Conservation (phyloP, 1,140 invertebrate genomes). For the Ooceraea biroi region DNA sequence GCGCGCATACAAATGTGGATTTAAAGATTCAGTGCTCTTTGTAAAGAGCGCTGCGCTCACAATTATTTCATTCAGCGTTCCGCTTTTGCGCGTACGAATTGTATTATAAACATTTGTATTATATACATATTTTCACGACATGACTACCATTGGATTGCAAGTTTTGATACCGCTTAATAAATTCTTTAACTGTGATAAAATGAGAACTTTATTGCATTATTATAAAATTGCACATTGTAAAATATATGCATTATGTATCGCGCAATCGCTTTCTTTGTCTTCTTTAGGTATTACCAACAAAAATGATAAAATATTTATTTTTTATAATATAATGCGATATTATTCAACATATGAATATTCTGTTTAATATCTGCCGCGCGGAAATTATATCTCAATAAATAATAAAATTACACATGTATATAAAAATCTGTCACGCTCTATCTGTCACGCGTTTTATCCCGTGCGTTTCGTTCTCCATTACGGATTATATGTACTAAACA, state of each 20-base stretch:
- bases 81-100: not conserved
- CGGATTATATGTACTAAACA: slow-evolving; percentile 21
- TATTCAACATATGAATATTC: not conserved
- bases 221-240: slow-evolving; percentile 21
- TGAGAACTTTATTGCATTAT: not conserved
- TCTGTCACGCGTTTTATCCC: not conserved
- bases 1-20: slow-evolving; percentile 43
- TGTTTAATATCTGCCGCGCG: slow-evolving; percentile 20
- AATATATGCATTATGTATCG: too few relatives aligned
- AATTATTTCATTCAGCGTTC: slow-evolving; percentile 31
- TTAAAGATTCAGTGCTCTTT: slow-evolving; percentile 46
- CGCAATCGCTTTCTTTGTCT: not conserved
- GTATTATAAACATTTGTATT: slow-evolving; percentile 39
- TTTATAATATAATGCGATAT: not conserved
- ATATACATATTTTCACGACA: not conserved
- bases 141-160: not conserved
- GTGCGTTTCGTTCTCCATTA: not conserved
- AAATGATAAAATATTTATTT: not conserved
- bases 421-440: slow-evolving; percentile 22
- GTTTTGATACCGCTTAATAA: slow-evolving; percentile 23
- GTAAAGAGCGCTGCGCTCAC: not conserved
- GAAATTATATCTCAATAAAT: slow-evolving; percentile 41
- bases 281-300: not conserved
- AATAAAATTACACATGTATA: slow-evolving; percentile 24
- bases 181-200: slow-evolving; percentile 13